Conservation (phyloP, 1,140 invertebrate species). For the Vanessa atalanta region DNA sequence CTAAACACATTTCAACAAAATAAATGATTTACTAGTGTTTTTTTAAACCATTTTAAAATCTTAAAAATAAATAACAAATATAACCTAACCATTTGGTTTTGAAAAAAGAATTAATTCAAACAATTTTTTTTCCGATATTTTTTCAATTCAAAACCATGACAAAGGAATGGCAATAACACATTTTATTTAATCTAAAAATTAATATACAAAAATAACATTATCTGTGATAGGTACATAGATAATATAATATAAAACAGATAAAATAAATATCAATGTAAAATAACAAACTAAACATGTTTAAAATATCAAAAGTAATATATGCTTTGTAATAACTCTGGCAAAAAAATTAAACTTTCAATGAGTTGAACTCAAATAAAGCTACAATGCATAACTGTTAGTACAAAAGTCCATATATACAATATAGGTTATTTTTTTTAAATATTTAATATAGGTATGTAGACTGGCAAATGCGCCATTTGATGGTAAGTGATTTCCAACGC, state of each 20-base stretch:
- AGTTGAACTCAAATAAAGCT: too few relatives aligned
- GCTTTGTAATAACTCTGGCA: too few relatives aligned
- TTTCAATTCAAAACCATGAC: constrained; percentile 21
- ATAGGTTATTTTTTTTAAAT: too few relatives aligned
- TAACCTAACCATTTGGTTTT: constrained; percentile 19
- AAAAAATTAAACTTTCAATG: too few relatives aligned
- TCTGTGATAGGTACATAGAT: constrained; percentile 6
- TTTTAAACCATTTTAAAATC: constrained; percentile 13
- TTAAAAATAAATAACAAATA: constrained; percentile 55
- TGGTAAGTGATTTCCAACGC: too few relatives aligned
- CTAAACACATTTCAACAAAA: constrained; percentile 11
- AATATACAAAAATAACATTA: constrained; percentile 5
- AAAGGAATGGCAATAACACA: constrained; percentile 45
- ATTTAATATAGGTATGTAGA: too few relatives aligned
- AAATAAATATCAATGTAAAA: constrained; percentile 13
- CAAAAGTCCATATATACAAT: too few relatives aligned
- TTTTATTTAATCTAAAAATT: constrained; percentile 5
- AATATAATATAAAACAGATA: constrained; percentile 9
- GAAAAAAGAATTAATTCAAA: constrained; percentile 7
- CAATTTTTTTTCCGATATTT: background rate
- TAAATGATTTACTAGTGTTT: background rate
- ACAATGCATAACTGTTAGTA: too few relatives aligned
- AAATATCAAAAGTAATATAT: background rate
- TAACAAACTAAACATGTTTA: background rate
- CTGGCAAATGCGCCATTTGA: too few relatives aligned